phyloP scores from a whole-genome alignment of 1,140 invertebrate species.

The Arion vulgaris region DNA sequence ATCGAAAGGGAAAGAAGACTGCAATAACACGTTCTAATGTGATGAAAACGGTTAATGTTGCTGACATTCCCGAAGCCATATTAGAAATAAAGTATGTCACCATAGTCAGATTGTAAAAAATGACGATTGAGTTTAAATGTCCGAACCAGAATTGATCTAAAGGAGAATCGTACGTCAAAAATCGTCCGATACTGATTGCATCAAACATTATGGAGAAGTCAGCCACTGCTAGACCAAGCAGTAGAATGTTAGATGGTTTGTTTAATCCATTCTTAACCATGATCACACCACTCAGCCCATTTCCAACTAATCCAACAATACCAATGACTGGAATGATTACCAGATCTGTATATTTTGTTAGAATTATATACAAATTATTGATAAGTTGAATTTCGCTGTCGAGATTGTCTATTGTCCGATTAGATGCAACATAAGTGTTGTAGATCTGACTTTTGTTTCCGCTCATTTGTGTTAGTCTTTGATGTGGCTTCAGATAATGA shows the following conservation, averaged over 20 bases:
- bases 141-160: not conserved
- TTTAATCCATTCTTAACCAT: not conserved
- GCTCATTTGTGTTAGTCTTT: too few relatives aligned
- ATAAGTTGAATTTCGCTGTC: too few relatives aligned
- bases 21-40: not conserved
- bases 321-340: not conserved
- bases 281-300: not conserved
- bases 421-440: too few relatives aligned
- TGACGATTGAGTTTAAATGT: not conserved
- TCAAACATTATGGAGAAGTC: not conserved
- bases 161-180: not conserved
- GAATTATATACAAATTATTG: too few relatives aligned
- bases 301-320: not conserved
- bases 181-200: not conserved
- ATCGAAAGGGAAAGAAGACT: not conserved
- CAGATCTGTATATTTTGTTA: not conserved
- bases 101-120: not conserved
- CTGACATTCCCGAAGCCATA: not conserved
- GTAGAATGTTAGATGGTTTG: not conserved
- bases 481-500: too few relatives aligned
- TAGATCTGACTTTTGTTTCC: too few relatives aligned
- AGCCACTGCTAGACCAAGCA: not conserved
- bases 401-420: too few relatives aligned
- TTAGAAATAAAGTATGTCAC: not conserved
- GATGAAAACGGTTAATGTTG: not conserved